Evolutionary conservation across 2,113 vertebrate genomes (phyloP).

Genomic region (Leuciscus idus): DNA sequence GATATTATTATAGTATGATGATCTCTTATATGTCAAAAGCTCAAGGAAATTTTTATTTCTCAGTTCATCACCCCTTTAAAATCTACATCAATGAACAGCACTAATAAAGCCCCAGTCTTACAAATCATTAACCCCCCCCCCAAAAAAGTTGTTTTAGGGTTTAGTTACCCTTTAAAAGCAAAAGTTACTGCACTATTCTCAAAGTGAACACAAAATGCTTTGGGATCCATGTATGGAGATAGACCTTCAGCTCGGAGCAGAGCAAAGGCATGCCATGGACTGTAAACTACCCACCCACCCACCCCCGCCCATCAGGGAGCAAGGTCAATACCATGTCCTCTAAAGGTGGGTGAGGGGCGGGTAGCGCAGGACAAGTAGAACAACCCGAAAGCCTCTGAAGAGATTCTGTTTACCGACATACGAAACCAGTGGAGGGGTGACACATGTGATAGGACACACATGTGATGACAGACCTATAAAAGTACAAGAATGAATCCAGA

Average conservation of each 20-base stretch:
- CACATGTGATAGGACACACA: conserved; percentile 42
- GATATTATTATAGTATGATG: too few species aligned
- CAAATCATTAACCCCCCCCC: too few species aligned
- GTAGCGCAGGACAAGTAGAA: conserved; percentile 48
- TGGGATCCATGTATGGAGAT: not conserved
- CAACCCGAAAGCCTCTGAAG: conserved; percentile 60
- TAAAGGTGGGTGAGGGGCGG: conserved; percentile 35
- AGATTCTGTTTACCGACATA: conserved; percentile 56
- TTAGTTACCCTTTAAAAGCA: not conserved
- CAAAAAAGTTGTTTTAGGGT: too few species aligned
- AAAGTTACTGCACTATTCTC: not conserved
- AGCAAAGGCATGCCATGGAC: conserved; percentile 2
- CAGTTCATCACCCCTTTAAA: too few species aligned
- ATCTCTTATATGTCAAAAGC: too few species aligned
- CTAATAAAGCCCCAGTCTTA: too few species aligned
- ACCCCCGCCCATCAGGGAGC: conserved; percentile 38
- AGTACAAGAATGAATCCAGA: not conserved
- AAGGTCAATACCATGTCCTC: conserved; percentile 68
- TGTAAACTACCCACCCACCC: not conserved
- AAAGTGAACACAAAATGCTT: conserved; percentile 11
- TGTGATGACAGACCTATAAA: conserved; percentile 20
- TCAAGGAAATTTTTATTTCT: too few species aligned
- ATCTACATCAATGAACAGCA: too few species aligned
- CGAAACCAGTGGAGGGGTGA: conserved; percentile 49
- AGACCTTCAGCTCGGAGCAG: not conserved